A percentile compares a stretch with the other conserved stretches of the same genome.
These are phyloP conservation scores for Ostrea denselamellosa DNA, from an alignment of 1,140 invertebrate genomes.

Conservation along the genomic window DNA sequence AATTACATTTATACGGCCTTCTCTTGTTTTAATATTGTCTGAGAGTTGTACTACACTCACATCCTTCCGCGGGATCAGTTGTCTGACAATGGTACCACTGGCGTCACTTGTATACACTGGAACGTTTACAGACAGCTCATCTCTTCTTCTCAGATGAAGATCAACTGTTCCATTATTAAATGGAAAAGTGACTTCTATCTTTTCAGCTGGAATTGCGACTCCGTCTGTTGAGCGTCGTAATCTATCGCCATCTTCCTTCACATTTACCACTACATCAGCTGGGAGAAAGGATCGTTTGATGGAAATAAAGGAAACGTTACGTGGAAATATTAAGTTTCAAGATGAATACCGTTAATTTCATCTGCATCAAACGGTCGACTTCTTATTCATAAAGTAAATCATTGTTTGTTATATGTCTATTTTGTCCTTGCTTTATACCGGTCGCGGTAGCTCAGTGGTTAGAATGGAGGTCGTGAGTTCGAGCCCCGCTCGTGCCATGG, in stretches of 20 bases:
- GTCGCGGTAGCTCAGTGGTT: too few species aligned
- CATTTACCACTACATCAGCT: background rate
- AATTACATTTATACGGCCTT: background rate
- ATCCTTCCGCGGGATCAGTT: background rate
- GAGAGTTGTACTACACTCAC: background rate
- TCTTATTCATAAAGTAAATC: too few species aligned
- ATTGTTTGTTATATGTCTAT: too few species aligned
- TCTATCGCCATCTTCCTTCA: background rate
- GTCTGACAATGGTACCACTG: background rate
- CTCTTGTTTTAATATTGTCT: too few species aligned
- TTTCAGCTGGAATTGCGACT: background rate
- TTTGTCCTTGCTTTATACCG: too few species aligned
- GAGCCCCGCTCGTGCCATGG: too few species aligned
- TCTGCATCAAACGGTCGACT: too few species aligned
- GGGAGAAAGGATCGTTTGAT: background rate
- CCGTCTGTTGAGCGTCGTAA: constrained; percentile 9
- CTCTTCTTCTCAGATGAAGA: background rate
- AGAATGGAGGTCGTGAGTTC: too few species aligned
- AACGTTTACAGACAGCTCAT: background rate
- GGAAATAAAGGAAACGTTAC: too few species aligned
- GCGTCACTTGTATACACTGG: background rate
- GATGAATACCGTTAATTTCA: too few species aligned
- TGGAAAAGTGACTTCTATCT: background rate
- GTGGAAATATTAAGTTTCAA: too few species aligned
- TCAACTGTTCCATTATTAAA: background rate